phyloP scores from a whole-genome alignment of 2,797 vertebrate genomes.

The Buphagus erythrorhynchus region DNA sequence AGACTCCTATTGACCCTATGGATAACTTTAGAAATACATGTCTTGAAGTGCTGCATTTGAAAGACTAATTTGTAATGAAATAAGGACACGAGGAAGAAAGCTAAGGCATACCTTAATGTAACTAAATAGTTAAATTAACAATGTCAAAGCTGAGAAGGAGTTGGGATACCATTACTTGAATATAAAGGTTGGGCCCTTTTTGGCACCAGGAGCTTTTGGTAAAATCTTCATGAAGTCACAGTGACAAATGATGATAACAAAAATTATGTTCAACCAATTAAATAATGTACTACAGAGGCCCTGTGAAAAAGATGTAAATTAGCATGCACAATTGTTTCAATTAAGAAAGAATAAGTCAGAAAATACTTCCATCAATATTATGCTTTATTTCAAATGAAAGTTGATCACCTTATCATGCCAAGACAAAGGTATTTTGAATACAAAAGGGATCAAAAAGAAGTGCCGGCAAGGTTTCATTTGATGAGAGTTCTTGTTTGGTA shows the following conservation, averaged over 20 bases:
- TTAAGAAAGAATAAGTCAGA: not conserved
- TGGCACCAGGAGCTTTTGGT: not conserved
- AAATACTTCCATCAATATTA: not conserved
- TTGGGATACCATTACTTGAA: not conserved
- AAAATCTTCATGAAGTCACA: not conserved
- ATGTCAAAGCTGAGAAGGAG: not conserved
- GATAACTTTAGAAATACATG: not conserved
- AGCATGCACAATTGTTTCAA: not conserved
- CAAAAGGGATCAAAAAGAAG: not conserved
- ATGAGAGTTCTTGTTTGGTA: not conserved
- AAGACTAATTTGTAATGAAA: not conserved
- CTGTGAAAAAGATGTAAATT: not conserved
- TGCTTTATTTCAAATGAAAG: not conserved
- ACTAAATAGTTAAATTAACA: not conserved
- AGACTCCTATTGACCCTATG: not conserved
- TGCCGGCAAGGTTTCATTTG: not conserved
- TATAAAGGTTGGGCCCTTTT: not conserved
- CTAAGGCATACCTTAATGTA: not conserved
- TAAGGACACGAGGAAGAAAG: not conserved
- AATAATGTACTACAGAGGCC: not conserved
- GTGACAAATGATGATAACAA: not conserved
- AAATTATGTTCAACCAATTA: not conserved
- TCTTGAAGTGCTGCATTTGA: not conserved
- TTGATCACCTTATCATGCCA: not conserved
- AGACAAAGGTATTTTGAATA: not conserved